Base-by-base conservation (phyloP, 2,113 vertebrate species). In the Amphiprion ocellaris region DNA sequence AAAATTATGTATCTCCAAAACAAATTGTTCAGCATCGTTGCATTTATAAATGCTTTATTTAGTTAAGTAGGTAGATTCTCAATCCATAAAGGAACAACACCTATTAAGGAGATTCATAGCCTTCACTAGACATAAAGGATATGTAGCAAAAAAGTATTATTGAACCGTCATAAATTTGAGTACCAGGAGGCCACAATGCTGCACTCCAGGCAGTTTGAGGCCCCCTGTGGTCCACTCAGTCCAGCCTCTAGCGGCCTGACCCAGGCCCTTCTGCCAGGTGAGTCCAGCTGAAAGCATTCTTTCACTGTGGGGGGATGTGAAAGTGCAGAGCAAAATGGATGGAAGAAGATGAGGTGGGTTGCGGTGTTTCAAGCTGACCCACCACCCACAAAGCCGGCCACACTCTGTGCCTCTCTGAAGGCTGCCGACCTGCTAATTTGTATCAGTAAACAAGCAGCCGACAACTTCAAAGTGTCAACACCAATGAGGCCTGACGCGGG, bases 371-470 rank as follows among this genome's bases (percentile, higher is more conserved):
- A 78, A 63, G 74, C 49, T 9, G 61, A 50, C 58, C 78, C 77
- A 81, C 87, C 91, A 90, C 91, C 89, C 90, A 88, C 69, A 70
- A 39, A 70, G 92, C 58, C 79, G 24, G 83, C 87, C 87, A 90
- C 80, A 82, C 89, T 84, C 52, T 72, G 83, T 84, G 92, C 89
- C 92, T 84, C 69, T 90, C 90, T 92, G 83, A 91, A 93, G 84
- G 79, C 60, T 24, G 52, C 75, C 77, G 50, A 77, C 81, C 75
- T 83, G 81, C 85, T 95, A 93, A 95, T 95, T 95, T 93, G 93
- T 91, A 94, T 94, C 92, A 85, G 94, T 93, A 95, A 94, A 95
- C 91, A 94, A 72, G 83, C 73, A 5, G 62, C 78, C 28, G 74
- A 83, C 47, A 55, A 71, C 90, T 91, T 94, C 91, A 95, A 94